Conservation (phyloP, 1,140 invertebrate genomes). For the Andrena cerasifolii region DNA sequence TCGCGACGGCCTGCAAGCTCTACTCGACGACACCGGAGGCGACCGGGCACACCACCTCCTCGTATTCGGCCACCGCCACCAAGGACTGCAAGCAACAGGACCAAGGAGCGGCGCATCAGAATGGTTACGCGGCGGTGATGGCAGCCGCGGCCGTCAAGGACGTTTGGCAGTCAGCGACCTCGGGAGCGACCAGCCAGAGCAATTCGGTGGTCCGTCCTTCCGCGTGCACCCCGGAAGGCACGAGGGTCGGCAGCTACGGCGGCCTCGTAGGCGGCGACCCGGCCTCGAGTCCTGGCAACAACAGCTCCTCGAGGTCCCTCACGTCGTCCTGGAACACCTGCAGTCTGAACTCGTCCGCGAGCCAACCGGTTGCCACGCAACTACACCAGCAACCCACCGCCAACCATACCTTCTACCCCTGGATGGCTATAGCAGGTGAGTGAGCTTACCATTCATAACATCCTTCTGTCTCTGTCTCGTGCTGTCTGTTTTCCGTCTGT, state of each 20-base stretch:
- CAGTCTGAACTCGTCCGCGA: constrained; percentile 88
- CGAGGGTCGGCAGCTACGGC: constrained; percentile 86
- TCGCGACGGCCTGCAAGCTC: constrained; percentile 92
- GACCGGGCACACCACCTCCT: constrained; percentile 83
- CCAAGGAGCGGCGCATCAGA: constrained; percentile 86
- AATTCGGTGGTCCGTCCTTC: constrained; percentile 89
- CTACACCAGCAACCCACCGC: constrained; percentile 92
- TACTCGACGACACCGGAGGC: constrained; percentile 88
- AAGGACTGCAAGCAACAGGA: constrained; percentile 86
- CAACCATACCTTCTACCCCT: constrained; percentile 97
- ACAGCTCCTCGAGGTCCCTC: constrained; percentile 85
- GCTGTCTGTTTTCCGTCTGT: too few relatives aligned
- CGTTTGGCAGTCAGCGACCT: constrained; percentile 85
- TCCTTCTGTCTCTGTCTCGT: constrained; percentile 4
- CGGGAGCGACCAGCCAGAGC: constrained; percentile 84
- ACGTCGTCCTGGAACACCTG: constrained; percentile 91
- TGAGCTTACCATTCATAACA: constrained; percentile 83
- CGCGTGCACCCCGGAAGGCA: constrained; percentile 91
- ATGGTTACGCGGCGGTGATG: constrained; percentile 86
- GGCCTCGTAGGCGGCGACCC: constrained; percentile 88
- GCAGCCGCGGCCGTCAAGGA: constrained; percentile 86
- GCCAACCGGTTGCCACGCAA: constrained; percentile 90
- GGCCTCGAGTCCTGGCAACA: constrained; percentile 89
- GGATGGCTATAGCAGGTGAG: constrained; percentile 99
- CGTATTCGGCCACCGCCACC: constrained; percentile 83